These are phyloP conservation scores for Allobates femoralis DNA, from an alignment of 2,797 vertebrate genomes.

Conservation along the genomic window DNA sequence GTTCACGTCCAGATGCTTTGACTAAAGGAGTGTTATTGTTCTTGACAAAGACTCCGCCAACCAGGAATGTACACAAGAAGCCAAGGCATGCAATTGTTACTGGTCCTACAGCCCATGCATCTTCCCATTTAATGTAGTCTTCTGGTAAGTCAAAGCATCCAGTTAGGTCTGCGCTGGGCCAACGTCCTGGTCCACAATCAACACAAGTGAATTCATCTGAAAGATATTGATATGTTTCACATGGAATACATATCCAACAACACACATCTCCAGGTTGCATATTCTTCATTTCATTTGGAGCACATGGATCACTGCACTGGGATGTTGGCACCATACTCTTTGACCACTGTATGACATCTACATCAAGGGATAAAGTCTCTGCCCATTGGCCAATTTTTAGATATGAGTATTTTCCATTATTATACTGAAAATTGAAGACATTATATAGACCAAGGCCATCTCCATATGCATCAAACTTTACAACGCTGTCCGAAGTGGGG, in stretches of 20 bases:
- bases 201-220: conserved; percentile 94
- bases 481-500: conserved; percentile 82
- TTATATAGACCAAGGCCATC: conserved; percentile 96
- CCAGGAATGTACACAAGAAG: conserved; percentile 90
- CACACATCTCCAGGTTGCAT: conserved; percentile 99
- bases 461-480: conserved; percentile 95
- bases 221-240: conserved; percentile 91
- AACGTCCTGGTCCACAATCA: conserved; percentile 91
- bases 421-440: conserved; percentile 94
- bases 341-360: conserved; percentile 91
- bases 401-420: conserved; percentile 85
- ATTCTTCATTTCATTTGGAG: conserved; percentile 98
- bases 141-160: conserved; percentile 95
- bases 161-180: conserved; percentile 90
- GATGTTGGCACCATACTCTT: conserved; percentile 84
- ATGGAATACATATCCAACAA: conserved; percentile 99
- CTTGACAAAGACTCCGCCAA: conserved; percentile 90
- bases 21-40: conserved; percentile 95
- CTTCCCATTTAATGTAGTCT: conserved; percentile 98
- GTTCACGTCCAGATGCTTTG: conserved; percentile 94
- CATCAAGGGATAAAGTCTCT: conserved; percentile 87
- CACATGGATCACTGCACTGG: conserved; percentile 97
- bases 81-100: conserved; percentile 95
- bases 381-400: conserved; percentile 95
- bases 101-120: conserved; percentile 97